Evolutionary conservation across 2,113 vertebrate genomes (phyloP), one percentile per base, ranked within the genome.

Genomic region (Pachypanchax playfairii): DNA sequence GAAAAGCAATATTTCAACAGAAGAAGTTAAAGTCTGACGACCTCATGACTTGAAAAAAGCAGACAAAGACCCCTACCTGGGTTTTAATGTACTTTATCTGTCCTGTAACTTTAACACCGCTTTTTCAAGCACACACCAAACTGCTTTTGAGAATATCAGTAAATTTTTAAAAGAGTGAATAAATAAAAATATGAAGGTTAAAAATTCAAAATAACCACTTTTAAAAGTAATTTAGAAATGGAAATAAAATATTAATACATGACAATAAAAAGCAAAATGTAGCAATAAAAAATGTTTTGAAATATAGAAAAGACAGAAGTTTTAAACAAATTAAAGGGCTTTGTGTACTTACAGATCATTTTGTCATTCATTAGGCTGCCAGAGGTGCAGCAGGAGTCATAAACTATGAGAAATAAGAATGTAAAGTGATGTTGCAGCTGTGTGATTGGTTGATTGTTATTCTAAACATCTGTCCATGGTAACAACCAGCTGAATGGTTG

Each of bases 321-420:
- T 48, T 9, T 12, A 6, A 5, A 20, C n/a, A 50, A n/a, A 10
- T 10, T 3, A 31, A 31, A 31, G 11, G 2, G 29, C 2, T 50
- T 18, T 18, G 28, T 59, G 62, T 43, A 17, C 1, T 22, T 22
- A 63, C 43, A 15, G 28, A 13, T 42, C 44, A 44, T 22, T 25
- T 26, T 15, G 59, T 56, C 58, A 65, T 15, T 42, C 46, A 39
- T 61, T 22, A 69, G 12, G 24, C 21, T 15, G 20, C 44, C 51
- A 25, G 58, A 25, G 21, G 24, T 59, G 48, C n/a, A 29, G 42
- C 25, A 18, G 10, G 38, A 72, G 42, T 64, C 28, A 57, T n/a
- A 11, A 0, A 3, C 20, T n/a, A 1, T 36, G 44, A 25, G 29
- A 33, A 61, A 63, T 52, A 18, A 47, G 18, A 5, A 42, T 17